Evolutionary conservation across 2,888 invertebrate species (phyloP), one percentile per base, ranked within the genome.

Genomic region (Beris morrisii): DNA sequence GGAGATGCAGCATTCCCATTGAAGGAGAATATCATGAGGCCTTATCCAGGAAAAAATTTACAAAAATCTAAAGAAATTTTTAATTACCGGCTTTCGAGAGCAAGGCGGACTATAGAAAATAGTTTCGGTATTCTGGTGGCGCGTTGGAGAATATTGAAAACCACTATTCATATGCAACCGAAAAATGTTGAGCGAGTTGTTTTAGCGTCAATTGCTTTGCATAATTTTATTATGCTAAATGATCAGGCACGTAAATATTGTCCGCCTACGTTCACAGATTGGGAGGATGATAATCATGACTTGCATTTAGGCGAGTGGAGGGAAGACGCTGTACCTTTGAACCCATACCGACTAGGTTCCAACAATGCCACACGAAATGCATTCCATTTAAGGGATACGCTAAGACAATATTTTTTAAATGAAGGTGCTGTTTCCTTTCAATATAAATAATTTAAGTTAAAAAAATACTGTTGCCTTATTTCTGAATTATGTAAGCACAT

Each of bases 121-220:
- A 64, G 64, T n/a, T 71, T 71, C 67, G 70, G 71, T 31, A 71
- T 71, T 65, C 53, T 65, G 15, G 30, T n/a, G 4, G 31, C 48
- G 1, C 44, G 50, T 12, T 48, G 48, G 48, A 48, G 48, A 5
- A 38, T 38, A 7, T 38, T 38, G 9, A 7, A 7, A 9, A 38
- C 38, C 1, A 38, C 38, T 7, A 5, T 38, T 5, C 2, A 38
- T 9, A 38, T 38, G 38, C 38, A 7, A 38, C 50, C 48, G n/a
- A 12, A 28, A 5, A 46, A 59, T 46, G 50, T n/a, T 7, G 52
- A 61, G 32, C 46, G 48, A 32, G n/a, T 61, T 11, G 48, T 61
- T 9, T 11, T 11, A 4, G 61, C 61, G 4, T n/a, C 13, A 7
- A 22, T 61, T 11, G 48, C 38, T 31, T 32, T 61, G 11, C 61